Base-by-base conservation (phyloP, 2,797 vertebrate species). In the Hyperoplus immaculatus region DNA sequence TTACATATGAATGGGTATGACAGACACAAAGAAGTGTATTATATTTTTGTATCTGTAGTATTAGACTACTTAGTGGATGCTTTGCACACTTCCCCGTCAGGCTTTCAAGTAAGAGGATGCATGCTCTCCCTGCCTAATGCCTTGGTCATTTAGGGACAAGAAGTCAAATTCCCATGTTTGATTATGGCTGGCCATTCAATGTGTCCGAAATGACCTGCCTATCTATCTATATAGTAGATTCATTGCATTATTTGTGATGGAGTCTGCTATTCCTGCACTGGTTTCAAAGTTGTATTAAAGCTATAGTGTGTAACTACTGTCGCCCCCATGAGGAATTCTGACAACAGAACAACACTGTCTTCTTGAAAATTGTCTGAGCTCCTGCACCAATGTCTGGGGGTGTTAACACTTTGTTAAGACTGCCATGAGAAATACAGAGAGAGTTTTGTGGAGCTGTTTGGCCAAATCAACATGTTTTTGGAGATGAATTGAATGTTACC, bases 1-100 rank as follows among this genome's bases (percentile, higher is more conserved):
- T 81, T 84, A 81, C 83, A 88, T 83, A 78, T 78, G 58, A 41
- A 76, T 87, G 76, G 41, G 29, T 65, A 46, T 79, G 58, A 74
- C 68, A 79, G 56, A 79, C 54, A 72, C 43, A 76, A 61, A 60
- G 41, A 67, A 56, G 49, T 12, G 71, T 50, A 13, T 8, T 42
- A 9, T 42, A 9, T 60, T 72, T 77, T 57, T 70, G 12, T 15
- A 65, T 72, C 56, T 50, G 81, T 51, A 50, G 54, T 74, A 39
- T 70, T 59, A 49, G 41, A 75, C 6, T 77, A 59, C 50, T 73
- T 54, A 21, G n/a, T 42, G 54, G 38, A 63, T 51, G 21, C 11
- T 47, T 63, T 61, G 12, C 15, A 75, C 39, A 57, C 1, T 62
- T 57, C 43, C 4, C n/a, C 60, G 39, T 73, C 21, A 18, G 21